Evolutionary conservation across 1,140 invertebrate genomes (phyloP).

Genomic region (Pantala flavescens): DNA sequence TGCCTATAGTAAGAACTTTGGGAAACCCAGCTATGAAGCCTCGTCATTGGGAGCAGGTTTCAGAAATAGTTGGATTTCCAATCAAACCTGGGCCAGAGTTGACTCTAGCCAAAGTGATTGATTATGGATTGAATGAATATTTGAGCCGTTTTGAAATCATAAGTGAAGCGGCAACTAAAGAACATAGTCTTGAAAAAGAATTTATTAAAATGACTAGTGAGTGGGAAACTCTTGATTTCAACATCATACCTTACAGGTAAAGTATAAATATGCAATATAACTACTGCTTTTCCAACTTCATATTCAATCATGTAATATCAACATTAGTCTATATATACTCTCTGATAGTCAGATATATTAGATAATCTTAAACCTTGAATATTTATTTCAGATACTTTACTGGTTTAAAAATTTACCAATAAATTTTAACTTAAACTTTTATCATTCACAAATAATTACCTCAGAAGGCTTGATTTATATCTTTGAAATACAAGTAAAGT

Average conservation of each 20-base stretch:
- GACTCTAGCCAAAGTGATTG: conserved; percentile 82
- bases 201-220: conserved; percentile 84
- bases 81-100: conserved; percentile 75
- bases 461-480: too few species aligned
- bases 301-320: too few species aligned
- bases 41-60: conserved; percentile 92
- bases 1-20: conserved; percentile 82
- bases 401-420: too few species aligned
- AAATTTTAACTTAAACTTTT: too few species aligned
- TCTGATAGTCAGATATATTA: too few species aligned
- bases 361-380: too few species aligned
- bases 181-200: conserved; percentile 84
- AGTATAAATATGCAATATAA: too few species aligned
- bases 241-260: conserved; percentile 51
- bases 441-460: too few species aligned
- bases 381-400: too few species aligned
- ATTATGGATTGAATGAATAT: conserved; percentile 84
- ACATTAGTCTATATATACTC: too few species aligned
- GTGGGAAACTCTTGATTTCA: conserved; percentile 82
- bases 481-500: too few species aligned
- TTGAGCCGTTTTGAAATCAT: conserved; percentile 85
- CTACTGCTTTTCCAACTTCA: too few species aligned
- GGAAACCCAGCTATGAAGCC: conserved; percentile 90
- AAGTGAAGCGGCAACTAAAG: conserved; percentile 90
- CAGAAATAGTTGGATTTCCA: conserved; percentile 88